A percentile compares a stretch with the other conserved stretches of the same genome.
These are phyloP conservation scores for Cataglyphis altisquamis DNA, from an alignment of 2,888 invertebrate species.

Conservation along the genomic window DNA sequence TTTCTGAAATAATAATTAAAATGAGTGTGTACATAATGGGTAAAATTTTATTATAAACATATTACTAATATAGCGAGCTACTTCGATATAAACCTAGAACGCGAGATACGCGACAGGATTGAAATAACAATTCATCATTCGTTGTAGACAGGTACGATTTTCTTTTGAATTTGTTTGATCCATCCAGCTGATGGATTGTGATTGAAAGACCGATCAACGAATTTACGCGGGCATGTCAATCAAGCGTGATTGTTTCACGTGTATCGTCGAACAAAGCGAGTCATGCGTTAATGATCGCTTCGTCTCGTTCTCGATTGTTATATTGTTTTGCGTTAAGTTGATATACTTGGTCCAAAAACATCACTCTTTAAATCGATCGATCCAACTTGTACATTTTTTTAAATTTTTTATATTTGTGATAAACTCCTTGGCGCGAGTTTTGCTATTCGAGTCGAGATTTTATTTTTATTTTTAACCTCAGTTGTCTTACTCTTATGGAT, in stretches of 20 bases:
- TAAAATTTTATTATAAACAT: not conserved
- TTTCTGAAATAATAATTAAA: not conserved
- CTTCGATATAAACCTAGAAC: constrained; percentile 3
- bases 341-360: not conserved
- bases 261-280: constrained; percentile 43
- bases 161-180: constrained; percentile 74
- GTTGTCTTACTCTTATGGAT: not conserved
- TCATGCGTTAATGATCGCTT: constrained; percentile 20
- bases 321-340: not conserved
- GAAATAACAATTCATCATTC: constrained; percentile 72
- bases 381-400: not conserved
- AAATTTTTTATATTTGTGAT: not conserved
- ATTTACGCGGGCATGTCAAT: constrained; percentile 42
- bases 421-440: not conserved
- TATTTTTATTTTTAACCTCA: not conserved
- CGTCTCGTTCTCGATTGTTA: constrained; percentile 10
- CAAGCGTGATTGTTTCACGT: constrained; percentile 40
- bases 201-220: constrained; percentile 66
- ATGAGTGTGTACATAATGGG: not conserved
- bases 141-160: constrained; percentile 69
- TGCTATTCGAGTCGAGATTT: not conserved
- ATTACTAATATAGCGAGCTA: not conserved
- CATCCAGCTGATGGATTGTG: constrained; percentile 69
- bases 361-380: not conserved
- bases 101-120: constrained; percentile 35